Evolutionary conservation across 2,888 invertebrate genomes (phyloP).

Genomic region (Leptogaster cylindrica): DNA sequence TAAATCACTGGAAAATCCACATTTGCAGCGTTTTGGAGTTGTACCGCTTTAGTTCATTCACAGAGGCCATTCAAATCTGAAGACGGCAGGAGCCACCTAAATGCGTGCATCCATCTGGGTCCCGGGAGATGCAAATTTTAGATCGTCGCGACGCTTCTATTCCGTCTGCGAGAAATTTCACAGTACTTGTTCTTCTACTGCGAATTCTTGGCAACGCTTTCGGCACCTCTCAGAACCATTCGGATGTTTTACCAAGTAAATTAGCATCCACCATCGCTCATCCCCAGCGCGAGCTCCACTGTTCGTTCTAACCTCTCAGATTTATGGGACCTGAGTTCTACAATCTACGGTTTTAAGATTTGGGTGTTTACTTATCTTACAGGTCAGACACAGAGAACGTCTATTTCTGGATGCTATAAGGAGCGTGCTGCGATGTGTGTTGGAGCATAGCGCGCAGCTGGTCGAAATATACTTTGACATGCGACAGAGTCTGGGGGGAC

Average conservation of each 20-base stretch:
- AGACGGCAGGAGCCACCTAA: not conserved
- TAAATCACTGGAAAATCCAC: no score
- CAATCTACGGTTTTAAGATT: slow-evolving; percentile 34
- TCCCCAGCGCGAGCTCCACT: not conserved
- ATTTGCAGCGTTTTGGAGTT: slow-evolving; percentile 2
- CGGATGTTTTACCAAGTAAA: slow-evolving; percentile 29
- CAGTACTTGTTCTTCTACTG: slow-evolving; percentile 3
- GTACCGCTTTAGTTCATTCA: slow-evolving; percentile 35
- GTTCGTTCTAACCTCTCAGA: slow-evolving; percentile 22
- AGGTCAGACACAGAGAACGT: slow-evolving; percentile 30
- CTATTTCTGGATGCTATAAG: slow-evolving; percentile 7
- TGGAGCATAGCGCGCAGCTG: slow-evolving; percentile 34
- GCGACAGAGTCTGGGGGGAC: not conserved
- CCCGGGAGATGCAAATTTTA: slow-evolving; percentile 25
- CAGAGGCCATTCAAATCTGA: slow-evolving; percentile 36
- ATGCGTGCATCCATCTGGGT: slow-evolving; percentile 38
- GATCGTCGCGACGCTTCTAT: slow-evolving; percentile 34
- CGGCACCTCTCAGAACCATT: slow-evolving; percentile 28
- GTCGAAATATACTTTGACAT: slow-evolving; percentile 32
- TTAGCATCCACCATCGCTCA: not conserved
- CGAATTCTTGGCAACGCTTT: slow-evolving; percentile 40
- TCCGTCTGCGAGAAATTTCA: not conserved
- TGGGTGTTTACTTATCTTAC: slow-evolving; percentile 39
- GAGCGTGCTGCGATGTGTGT: slow-evolving; percentile 9
- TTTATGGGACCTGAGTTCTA: slow-evolving; percentile 35